Evolutionary conservation across 2,888 invertebrate species (phyloP).

Genomic region (Pristionchus fissidentatus): DNA sequence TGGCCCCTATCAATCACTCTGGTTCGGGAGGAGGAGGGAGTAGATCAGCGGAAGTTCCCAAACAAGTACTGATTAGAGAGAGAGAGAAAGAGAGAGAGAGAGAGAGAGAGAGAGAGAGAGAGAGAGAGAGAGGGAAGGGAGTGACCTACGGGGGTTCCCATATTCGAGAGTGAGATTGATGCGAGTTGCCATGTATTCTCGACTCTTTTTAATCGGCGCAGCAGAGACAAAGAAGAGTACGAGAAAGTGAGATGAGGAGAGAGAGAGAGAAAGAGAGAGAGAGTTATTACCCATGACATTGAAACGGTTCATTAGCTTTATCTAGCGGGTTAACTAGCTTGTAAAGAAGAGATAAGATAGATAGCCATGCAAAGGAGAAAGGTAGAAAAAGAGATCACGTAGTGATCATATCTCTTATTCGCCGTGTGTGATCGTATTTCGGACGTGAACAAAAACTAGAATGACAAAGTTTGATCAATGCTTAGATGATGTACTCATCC

Average conservation of each 20-base stretch:
- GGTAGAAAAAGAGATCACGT: too few species aligned
- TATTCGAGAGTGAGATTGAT: slow-evolving; percentile 19
- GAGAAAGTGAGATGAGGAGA: not conserved
- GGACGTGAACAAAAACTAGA: not conserved
- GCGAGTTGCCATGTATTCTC: not conserved
- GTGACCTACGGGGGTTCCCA: not conserved
- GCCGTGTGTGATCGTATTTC: not conserved
- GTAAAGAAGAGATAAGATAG: not conserved
- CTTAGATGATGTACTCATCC: too few species aligned
- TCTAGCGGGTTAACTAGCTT: slow-evolving; percentile 28
- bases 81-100: too few species aligned
- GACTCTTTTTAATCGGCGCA: slow-evolving; percentile 1
- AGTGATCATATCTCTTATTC: too few species aligned
- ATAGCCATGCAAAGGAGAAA: not conserved
- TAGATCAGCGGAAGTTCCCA: slow-evolving; percentile 4
- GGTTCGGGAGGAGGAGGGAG: slow-evolving; percentile 1
- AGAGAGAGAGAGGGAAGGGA: too few species aligned
- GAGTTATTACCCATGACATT: slow-evolving; percentile 34
- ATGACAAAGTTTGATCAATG: too few species aligned
- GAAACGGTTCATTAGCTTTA: slow-evolving; percentile 36
- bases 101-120: too few species aligned
- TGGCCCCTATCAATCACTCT: slow-evolving; percentile 34
- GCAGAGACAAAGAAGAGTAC: too few species aligned
- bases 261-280: not conserved
- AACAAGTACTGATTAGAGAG: slow-evolving; percentile 34